Percentiles rank a stretch among this genome's conserved stretches.
Evolutionary conservation across 1,140 invertebrate genomes (phyloP).

Genomic region (Drosophila bocqueti): DNA sequence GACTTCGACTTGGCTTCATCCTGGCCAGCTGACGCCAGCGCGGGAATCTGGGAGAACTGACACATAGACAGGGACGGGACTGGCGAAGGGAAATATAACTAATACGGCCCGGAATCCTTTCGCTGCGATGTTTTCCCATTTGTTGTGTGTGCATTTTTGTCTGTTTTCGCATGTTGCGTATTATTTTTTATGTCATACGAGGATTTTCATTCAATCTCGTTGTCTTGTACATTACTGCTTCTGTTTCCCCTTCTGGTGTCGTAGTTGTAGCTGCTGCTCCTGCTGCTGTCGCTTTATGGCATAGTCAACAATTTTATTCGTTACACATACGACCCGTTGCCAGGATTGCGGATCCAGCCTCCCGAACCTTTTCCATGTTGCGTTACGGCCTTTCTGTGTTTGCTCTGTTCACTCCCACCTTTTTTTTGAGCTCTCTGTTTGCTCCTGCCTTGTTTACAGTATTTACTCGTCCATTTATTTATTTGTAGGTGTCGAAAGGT

Average conservation of each 20-base stretch:
- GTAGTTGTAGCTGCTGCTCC: conserved; percentile 11
- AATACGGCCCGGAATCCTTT: conserved; percentile 69
- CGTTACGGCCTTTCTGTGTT: conserved; percentile 29
- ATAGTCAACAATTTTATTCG: conserved; percentile 72
- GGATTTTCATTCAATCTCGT: conserved; percentile 76
- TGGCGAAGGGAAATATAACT: conserved; percentile 57
- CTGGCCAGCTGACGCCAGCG: conserved; percentile 46
- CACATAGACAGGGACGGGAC: conserved; percentile 31
- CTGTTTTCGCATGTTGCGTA: conserved; percentile 56
- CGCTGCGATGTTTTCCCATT: conserved; percentile 48
- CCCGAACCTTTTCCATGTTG: conserved; percentile 43
- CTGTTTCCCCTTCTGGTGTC: conserved; percentile 5
- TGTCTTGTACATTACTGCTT: conserved; percentile 49
- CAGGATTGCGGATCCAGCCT: conserved; percentile 29
- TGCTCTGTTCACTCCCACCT: conserved; percentile 14
- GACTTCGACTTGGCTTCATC: conserved; percentile 35
- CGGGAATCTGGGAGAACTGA: conserved; percentile 34
- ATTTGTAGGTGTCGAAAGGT: conserved; percentile 75
- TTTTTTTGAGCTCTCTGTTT: conserved; percentile 44
- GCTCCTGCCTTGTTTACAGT: conserved; percentile 50
- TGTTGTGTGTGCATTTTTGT: conserved; percentile 52
- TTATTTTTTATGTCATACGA: conserved; percentile 69
- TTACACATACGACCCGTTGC: conserved; percentile 59
- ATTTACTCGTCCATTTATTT: conserved; percentile 75
- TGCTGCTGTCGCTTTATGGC: conserved; percentile 55